Evolutionary conservation across 2,888 invertebrate genomes (phyloP), one percentile per base, ranked within the genome.

Genomic region (Thereva nobilitata): DNA sequence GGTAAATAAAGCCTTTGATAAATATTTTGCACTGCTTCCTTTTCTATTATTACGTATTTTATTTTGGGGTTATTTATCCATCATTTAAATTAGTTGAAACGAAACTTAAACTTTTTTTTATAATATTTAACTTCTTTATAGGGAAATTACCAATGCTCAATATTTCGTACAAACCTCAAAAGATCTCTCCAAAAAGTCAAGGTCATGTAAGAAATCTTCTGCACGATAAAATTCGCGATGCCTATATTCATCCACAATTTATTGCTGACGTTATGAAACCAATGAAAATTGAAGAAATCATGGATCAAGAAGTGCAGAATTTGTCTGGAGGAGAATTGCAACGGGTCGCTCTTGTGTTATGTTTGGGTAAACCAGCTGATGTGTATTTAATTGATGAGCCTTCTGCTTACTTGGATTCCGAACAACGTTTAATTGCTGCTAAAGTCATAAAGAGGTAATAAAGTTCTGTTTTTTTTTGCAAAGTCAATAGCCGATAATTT

Each of bases 111-210:
- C 37, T 4, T 40, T 66, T 64, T 61, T 65, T 65, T 34, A 71
- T 72, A 56, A 68, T 45, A 70, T 75, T 83, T 83, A 83, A 75
- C 81, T 82, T 80, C 91, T 86, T 49, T 87, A 88, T 49, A 55
- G 84, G 84, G 82, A 83, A 80, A 6, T 71, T 80, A 23, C 98
- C 98, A 0, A 89, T 92, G 75, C 83, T 99, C 72, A 94, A 97
- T 81, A 97, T 99, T 78, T 98, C 97, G 81, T 99, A 99, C 86
- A 99, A 99, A 82, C 99, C 99, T 52, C 99, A 99, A 84, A 99
- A 98, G 83, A 99, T 99, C 80, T 97, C 97, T 72, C 99, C 99
- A 4, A 98, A 96, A 82, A 94, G 93, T 66, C 92, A 93, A 77
- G 95, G 96, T 50, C 86, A 92, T 69, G 99, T 99, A 4, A 87